Conservation (phyloP, 2,797 vertebrate species). For the Carduelis carduelis region DNA sequence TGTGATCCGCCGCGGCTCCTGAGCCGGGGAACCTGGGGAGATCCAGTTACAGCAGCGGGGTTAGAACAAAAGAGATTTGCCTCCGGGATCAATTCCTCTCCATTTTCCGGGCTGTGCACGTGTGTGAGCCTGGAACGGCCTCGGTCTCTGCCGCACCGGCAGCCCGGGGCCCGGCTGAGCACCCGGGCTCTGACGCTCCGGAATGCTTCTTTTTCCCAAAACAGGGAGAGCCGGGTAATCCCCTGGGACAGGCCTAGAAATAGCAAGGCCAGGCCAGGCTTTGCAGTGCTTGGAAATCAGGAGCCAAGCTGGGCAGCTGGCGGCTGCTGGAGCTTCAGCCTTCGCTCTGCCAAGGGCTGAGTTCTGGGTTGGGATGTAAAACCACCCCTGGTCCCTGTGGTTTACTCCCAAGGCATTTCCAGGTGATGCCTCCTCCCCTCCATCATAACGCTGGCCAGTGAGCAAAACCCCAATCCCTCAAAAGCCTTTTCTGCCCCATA, state of each 20-base stretch:
- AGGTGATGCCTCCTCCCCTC: background rate
- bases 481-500: background rate
- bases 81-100: conserved; percentile 47
- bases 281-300: background rate
- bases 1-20: background rate
- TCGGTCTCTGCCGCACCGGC: background rate
- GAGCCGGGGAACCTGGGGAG: background rate
- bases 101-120: background rate
- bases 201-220: background rate
- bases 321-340: background rate
- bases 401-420: background rate
- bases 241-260: conserved; percentile 1
- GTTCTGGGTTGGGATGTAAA: background rate
- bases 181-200: background rate
- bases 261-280: background rate
- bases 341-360: background rate
- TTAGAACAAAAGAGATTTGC: conserved; percentile 60
- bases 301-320: background rate
- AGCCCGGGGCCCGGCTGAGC: background rate
- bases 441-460: background rate
- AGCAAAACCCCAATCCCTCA: background rate
- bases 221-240: background rate
- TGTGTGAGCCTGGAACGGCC: background rate
- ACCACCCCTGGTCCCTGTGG: background rate
- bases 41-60: conserved; percentile 11